phyloP scores from a whole-genome alignment of 1,140 invertebrate species.

The Mercenaria mercenaria region DNA sequence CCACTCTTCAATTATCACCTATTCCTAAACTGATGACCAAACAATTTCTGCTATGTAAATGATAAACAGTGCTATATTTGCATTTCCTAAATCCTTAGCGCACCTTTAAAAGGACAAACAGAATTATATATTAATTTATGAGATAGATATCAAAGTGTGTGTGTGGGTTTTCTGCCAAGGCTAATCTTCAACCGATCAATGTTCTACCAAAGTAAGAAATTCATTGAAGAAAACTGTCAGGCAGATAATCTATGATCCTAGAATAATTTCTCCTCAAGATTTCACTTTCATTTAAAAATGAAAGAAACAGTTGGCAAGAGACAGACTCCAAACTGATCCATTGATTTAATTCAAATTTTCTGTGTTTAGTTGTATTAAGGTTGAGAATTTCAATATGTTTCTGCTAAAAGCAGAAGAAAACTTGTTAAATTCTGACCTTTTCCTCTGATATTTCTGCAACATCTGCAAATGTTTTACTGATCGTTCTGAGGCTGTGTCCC shows the following conservation, averaged over 20 bases:
- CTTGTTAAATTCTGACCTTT: no score
- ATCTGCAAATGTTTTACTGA: no score
- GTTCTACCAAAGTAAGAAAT: not conserved
- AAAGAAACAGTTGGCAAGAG: no score
- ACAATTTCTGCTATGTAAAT: not conserved
- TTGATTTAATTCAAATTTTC: no score
- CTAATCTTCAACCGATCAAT: not conserved
- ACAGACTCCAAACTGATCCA: no score
- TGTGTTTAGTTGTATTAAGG: no score
- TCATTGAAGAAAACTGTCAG: conserved; percentile 6
- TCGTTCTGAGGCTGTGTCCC: no score
- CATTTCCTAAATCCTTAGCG: not conserved
- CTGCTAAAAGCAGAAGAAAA: no score
- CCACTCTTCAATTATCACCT: no score
- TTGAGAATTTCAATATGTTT: no score
- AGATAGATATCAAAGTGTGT: conserved; percentile 2
- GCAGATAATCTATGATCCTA: not conserved
- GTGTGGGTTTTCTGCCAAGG: not conserved
- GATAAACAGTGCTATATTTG: not conserved
- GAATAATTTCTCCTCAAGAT: not conserved
- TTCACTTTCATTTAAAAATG: no score
- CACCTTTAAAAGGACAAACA: not conserved
- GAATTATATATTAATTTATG: conserved; percentile 14
- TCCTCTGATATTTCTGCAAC: no score
- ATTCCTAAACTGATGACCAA: not conserved